Evolutionary conservation across 2,113 vertebrate genomes (phyloP).

Genomic region (Thalassarche chlororhynchos): DNA sequence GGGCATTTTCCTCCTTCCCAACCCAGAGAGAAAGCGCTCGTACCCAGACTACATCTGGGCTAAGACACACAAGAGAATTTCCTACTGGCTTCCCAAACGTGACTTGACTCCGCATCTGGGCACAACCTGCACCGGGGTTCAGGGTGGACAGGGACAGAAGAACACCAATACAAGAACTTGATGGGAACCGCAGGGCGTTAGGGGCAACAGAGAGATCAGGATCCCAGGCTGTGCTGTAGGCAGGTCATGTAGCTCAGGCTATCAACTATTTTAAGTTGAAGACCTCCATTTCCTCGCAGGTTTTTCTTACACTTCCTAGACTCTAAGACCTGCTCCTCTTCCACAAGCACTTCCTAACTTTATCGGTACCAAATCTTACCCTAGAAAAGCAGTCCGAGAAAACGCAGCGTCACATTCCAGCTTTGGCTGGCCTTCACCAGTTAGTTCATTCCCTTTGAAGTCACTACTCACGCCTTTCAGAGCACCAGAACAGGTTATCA

Average conservation of each 20-base stretch:
- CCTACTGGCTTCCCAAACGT: not conserved
- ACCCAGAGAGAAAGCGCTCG: not conserved
- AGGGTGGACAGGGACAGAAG: not conserved
- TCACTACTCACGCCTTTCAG: not conserved
- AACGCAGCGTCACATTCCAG: not conserved
- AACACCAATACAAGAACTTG: not conserved
- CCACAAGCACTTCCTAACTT: not conserved
- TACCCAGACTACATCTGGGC: not conserved
- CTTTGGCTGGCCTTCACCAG: not conserved
- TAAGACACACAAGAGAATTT: not conserved
- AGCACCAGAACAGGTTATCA: not conserved
- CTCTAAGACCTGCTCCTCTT: not conserved
- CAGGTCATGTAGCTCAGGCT: not conserved
- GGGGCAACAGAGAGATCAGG: not conserved
- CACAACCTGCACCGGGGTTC: not conserved
- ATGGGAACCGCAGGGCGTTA: fast-evolving
- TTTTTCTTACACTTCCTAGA: not conserved
- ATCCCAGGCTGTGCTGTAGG: not conserved
- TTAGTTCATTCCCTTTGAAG: not conserved
- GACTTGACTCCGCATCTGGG: not conserved
- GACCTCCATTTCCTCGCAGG: not conserved
- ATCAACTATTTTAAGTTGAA: not conserved
- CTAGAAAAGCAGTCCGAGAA: not conserved
- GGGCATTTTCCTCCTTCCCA: not conserved
- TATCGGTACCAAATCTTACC: not conserved